Conservation (phyloP, 2,888 invertebrate species). For the Ennomos erosarius region DNA sequence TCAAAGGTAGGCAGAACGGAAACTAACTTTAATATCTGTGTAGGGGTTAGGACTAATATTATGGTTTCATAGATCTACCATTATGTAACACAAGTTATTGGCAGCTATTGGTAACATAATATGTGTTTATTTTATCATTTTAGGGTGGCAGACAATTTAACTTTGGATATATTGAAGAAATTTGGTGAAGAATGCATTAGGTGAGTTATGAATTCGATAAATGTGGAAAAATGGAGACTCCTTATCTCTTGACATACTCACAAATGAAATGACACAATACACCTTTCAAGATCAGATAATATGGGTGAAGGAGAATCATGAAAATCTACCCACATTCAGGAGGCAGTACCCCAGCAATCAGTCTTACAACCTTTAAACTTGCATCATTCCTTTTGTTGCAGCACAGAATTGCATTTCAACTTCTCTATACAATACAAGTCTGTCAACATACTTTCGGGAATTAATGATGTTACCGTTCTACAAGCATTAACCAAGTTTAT, state of each 20-base stretch:
- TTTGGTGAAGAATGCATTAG: slow-evolving; percentile 45
- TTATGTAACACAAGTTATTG: no score
- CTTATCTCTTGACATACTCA: no score
- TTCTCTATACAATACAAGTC: slow-evolving; percentile 65
- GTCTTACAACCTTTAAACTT: no score
- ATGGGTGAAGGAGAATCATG: no score
- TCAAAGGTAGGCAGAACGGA: slow-evolving; percentile 68
- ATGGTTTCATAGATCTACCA: no score
- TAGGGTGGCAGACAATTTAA: slow-evolving; percentile 67
- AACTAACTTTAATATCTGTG: no score
- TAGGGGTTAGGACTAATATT: no score
- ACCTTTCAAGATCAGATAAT: no score
- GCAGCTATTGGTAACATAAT: not conserved
- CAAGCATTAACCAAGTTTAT: slow-evolving; percentile 55
- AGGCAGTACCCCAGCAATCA: no score
- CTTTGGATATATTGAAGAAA: slow-evolving; percentile 56
- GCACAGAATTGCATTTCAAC: slow-evolving; percentile 59
- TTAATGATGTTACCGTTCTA: slow-evolving; percentile 53
- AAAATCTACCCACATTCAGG: no score
- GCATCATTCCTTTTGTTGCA: slow-evolving; percentile 46
- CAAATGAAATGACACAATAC: no score
- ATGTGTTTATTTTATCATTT: slow-evolving; percentile 40
- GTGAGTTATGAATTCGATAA: slow-evolving; percentile 47
- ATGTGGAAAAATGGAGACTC: not conserved
- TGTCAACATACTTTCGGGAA: slow-evolving; percentile 55